Percentiles rank a stretch among this genome's conserved stretches.
Evolutionary conservation across 2,888 invertebrate species (phyloP).

Genomic region (Troglohyphantes excavatus): DNA sequence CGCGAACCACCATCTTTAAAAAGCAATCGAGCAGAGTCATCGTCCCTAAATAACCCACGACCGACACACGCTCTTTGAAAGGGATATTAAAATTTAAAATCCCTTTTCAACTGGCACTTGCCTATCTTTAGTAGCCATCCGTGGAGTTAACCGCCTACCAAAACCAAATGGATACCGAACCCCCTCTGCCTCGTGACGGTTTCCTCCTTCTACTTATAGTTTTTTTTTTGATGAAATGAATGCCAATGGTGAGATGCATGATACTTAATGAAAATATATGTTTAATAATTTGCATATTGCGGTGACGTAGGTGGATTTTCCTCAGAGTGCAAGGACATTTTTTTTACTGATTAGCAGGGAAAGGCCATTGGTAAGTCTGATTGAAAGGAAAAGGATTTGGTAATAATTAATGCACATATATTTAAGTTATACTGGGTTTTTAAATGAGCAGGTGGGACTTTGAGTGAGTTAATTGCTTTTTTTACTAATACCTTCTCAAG

Average conservation of each 20-base stretch:
- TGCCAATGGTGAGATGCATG: slow-evolving; percentile 28
- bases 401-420: too few species aligned
- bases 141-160: slow-evolving; percentile 38
- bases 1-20: slow-evolving; percentile 1
- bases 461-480: too few species aligned
- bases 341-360: not conserved
- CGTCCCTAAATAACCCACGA: slow-evolving; percentile 66
- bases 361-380: not conserved
- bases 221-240: not conserved
- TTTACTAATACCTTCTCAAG: too few species aligned
- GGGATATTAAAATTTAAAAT: slow-evolving; percentile 66
- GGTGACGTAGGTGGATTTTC: not conserved
- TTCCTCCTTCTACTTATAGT: not conserved
- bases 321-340: not conserved
- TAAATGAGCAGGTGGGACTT: too few species aligned
- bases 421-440: too few species aligned
- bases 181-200: slow-evolving; percentile 19
- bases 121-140: slow-evolving; percentile 20
- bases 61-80: slow-evolving; percentile 17
- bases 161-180: not conserved
- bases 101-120: slow-evolving; percentile 6
- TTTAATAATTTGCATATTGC: slow-evolving; percentile 6
- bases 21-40: slow-evolving; percentile 48
- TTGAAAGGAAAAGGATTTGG: too few species aligned
- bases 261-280: not conserved